Conservation (phyloP, 2,113 vertebrate genomes). For the Etia nguti region DNA sequence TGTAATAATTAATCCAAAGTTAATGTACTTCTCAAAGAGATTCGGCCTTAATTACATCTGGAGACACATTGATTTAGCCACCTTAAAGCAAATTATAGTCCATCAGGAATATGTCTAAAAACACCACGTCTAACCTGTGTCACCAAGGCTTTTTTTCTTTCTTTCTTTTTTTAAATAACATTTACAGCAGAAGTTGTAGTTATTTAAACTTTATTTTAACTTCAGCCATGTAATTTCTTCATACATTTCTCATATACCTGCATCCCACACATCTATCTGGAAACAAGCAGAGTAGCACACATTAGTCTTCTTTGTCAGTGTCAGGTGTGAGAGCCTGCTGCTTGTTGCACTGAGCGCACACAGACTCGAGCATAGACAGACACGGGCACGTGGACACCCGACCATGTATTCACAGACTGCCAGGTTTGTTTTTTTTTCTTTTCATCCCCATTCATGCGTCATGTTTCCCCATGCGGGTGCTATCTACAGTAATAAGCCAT, state of each 20-base stretch:
- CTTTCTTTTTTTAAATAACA: neutral
- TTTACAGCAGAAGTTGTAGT: neutral
- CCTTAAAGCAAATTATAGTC: neutral
- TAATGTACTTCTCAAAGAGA: neutral
- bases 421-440: neutral
- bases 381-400: neutral
- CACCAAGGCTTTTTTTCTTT: neutral
- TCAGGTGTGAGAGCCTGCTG: neutral
- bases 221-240: neutral
- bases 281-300: conserved; percentile 24
- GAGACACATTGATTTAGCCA: neutral
- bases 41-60: neutral
- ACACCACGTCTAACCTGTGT: neutral
- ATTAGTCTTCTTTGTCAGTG: neutral
- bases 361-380: neutral
- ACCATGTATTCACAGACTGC: conserved; percentile 22
- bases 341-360: neutral
- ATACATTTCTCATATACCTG: neutral
- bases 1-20: neutral
- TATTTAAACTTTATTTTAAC: neutral
- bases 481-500: conserved; percentile 34
- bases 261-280: neutral
- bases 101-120: too few species aligned
- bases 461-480: conserved; percentile 40
- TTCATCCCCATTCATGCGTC: conserved; percentile 31